Evolutionary conservation across 2,888 invertebrate species (phyloP).

Genomic region (Parelbella ahira): DNA sequence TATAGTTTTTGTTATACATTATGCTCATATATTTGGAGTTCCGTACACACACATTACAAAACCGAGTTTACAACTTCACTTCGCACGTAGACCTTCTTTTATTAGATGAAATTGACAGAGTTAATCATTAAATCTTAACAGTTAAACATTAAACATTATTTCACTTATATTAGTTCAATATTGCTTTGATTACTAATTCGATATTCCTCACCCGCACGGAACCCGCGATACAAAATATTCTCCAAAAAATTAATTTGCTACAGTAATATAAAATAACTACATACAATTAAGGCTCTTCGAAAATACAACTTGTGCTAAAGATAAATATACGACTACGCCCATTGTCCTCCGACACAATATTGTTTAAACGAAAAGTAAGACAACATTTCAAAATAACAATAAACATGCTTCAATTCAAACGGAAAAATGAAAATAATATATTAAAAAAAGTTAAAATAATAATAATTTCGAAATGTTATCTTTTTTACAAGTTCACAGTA

Average conservation of each 20-base stretch:
- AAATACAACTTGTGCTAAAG: conserved; percentile 14
- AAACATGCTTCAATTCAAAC: too few relatives aligned
- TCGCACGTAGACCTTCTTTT: not conserved
- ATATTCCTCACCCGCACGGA: conserved; percentile 9
- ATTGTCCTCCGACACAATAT: too few relatives aligned
- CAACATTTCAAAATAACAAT: conserved; percentile 5
- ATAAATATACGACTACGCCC: conserved; percentile 14
- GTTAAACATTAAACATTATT: conserved; percentile 14
- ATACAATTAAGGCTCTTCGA: conserved; percentile 20
- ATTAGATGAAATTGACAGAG: conserved; percentile 15
- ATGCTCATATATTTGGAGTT: too few relatives aligned
- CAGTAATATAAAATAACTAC: conserved; percentile 17
- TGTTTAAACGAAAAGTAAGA: too few relatives aligned
- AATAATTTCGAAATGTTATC: conserved; percentile 2
- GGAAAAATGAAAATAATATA: too few relatives aligned
- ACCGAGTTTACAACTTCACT: not conserved
- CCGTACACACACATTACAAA: conserved; percentile 5
- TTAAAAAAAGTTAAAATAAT: too few relatives aligned
- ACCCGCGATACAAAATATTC: conserved; percentile 14
- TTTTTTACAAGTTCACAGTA: conserved; percentile 6
- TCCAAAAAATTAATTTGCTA: conserved; percentile 13
- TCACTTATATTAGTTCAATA: conserved; percentile 19
- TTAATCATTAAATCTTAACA: conserved; percentile 15
- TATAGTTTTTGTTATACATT: too few relatives aligned
- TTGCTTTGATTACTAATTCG: conserved; percentile 21